These are phyloP conservation scores for Poecilia gillii DNA, from an alignment of 2,797 vertebrate genomes.

Conservation along the genomic window DNA sequence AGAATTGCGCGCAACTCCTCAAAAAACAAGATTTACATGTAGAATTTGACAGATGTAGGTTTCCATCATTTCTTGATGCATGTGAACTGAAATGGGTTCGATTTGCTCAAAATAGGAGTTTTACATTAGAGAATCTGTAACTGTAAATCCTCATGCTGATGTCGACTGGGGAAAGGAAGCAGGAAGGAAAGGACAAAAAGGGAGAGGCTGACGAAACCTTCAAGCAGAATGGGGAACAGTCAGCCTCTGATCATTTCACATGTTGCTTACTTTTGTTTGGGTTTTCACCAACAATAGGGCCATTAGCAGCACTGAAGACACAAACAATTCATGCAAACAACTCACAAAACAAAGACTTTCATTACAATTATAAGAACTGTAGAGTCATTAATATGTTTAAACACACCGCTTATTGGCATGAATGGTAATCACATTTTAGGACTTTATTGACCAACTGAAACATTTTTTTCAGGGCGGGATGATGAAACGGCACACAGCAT, in stretches of 20 bases:
- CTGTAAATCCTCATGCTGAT: conserved; percentile 8
- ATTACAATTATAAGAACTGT: background rate
- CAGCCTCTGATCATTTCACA: conserved; percentile 14
- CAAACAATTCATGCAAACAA: conserved; percentile 10
- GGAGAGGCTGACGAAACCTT: conserved; percentile 12
- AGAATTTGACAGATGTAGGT: background rate
- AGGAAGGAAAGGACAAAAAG: conserved; percentile 44
- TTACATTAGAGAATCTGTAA: background rate
- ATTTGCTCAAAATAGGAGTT: background rate
- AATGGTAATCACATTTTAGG: background rate
- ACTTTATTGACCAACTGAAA: background rate
- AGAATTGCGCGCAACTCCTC: background rate
- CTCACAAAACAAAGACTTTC: background rate
- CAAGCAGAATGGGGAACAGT: background rate
- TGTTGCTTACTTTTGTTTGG: conserved; percentile 3
- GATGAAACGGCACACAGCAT: background rate
- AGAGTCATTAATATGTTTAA: background rate
- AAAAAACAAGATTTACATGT: background rate
- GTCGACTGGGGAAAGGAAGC: conserved; percentile 25
- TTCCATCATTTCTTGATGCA: background rate
- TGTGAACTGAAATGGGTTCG: background rate
- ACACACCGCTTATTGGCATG: background rate
- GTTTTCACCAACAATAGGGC: background rate
- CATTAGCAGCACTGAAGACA: conserved; percentile 22
- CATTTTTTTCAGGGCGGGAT: background rate